Base-by-base conservation (phyloP, 2,888 invertebrate species). In the Protodeltote pygarga region DNA sequence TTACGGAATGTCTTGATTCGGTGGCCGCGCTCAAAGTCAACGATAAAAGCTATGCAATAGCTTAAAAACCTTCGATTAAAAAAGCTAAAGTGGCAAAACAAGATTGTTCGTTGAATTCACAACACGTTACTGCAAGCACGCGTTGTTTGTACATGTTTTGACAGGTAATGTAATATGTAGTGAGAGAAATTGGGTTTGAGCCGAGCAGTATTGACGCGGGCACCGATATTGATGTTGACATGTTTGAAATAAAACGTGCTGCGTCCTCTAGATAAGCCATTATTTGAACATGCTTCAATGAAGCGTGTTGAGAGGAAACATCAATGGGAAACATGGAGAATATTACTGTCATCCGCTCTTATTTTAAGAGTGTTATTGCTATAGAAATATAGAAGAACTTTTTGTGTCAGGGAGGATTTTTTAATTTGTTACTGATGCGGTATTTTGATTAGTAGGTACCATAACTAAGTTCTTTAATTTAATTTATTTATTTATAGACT, bases 101-200 rank as follows among this genome's bases (percentile, higher is more conserved):
- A 44, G 29, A 46, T 37, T 29, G 32, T 9, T 39, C 28, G 11
- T 39, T 54, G 14, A 57, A 67, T 70, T 65, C 53, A 32, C 39
- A 35, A 44, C 65, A 72, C 67, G 71, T 55, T 52, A 57, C 25
- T 28, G 37, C 58, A 62, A 61, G 54, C 41, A 34, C 48, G 33
- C 55, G 64, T 65, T 79, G 72, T 77, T 77, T 73, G 75, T 68
- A 68, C 69, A 77, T 75, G 78, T 81, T 79, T 76, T 81, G 85
- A 83, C 81, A 75, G 75, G 74, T 82, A 81, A 82, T 79, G 76
- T 80, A 79, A 84, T 83, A 81, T 79, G 80, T 77, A 79, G 71
- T 75, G 75, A 71, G 80, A 78, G 63, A 73, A 75, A 83, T 83
- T 81, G 80, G 77, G 76, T 83, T 75, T 64, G 80, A 77, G 59